These are phyloP conservation scores for Ammodytes dubius DNA, from an alignment of 2,113 vertebrate species.

Conservation along the genomic window DNA sequence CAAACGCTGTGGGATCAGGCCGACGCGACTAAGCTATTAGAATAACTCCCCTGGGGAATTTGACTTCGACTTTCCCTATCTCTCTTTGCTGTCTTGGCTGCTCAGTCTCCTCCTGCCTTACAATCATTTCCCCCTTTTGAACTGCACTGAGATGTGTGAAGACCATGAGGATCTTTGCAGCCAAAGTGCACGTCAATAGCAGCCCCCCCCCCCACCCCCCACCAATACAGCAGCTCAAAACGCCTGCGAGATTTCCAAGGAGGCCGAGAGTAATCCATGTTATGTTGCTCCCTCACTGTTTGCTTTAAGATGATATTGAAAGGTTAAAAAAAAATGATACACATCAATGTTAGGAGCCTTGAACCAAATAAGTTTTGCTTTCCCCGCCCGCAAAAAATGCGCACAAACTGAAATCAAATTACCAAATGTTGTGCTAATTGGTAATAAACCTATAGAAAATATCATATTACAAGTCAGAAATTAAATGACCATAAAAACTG, in stretches of 20 bases:
- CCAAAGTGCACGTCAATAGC: slow-evolving; percentile 23
- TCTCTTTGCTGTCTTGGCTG: slow-evolving; percentile 17
- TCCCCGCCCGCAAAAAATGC: too few species aligned
- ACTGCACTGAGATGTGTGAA: slow-evolving; percentile 37
- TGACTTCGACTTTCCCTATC: slow-evolving; percentile 42
- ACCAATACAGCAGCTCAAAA: slow-evolving; percentile 34
- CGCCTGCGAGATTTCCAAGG: slow-evolving; percentile 15
- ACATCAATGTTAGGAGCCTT: background rate
- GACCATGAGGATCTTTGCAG: slow-evolving; percentile 38
- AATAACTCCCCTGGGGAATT: slow-evolving; percentile 60
- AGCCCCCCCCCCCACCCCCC: background rate
- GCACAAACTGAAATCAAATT: too few species aligned
- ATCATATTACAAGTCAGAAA: too few species aligned
- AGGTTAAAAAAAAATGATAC: background rate
- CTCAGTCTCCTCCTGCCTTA: slow-evolving; percentile 13
- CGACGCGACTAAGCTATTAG: slow-evolving; percentile 72
- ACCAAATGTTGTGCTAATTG: too few species aligned
- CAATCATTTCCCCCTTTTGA: slow-evolving; percentile 36
- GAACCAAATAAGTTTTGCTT: background rate
- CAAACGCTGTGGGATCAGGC: slow-evolving; percentile 65
- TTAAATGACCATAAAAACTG: background rate
- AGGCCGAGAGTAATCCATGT: slow-evolving; percentile 32
- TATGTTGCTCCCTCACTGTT: slow-evolving; percentile 20
- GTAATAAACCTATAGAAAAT: too few species aligned
- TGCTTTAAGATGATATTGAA: background rate